phyloP scores from a whole-genome alignment of 1,140 invertebrate genomes.

The Halesus radiatus region DNA sequence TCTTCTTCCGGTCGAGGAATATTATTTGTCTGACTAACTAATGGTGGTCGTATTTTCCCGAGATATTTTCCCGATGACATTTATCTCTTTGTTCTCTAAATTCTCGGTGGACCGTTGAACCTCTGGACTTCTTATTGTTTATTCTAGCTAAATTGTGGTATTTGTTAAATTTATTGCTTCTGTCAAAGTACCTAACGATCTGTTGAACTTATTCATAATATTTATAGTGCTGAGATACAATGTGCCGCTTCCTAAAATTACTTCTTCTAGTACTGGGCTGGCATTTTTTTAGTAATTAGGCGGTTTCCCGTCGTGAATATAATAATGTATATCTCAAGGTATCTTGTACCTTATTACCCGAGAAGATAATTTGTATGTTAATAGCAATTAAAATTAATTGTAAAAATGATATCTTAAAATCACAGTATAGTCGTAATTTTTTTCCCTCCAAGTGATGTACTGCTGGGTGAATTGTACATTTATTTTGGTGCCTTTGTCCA shows the following conservation, averaged over 20 bases:
- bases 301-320: conserved; percentile 6
- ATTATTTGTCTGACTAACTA: conserved; percentile 10
- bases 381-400: too few relatives aligned
- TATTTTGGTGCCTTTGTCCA: too few relatives aligned
- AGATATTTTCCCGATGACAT: not conserved
- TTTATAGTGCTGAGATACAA: not conserved
- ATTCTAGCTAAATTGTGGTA: not conserved
- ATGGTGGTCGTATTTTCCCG: not conserved
- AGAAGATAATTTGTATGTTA: too few relatives aligned
- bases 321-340: too few relatives aligned
- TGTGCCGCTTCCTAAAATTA: conserved; percentile 1
- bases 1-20: conserved; percentile 23
- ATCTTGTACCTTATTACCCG: too few relatives aligned
- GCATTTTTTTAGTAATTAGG: conserved; percentile 11
- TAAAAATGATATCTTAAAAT: too few relatives aligned
- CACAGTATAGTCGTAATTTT: too few relatives aligned
- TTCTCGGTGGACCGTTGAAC: not conserved
- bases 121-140: not conserved
- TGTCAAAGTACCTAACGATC: not conserved
- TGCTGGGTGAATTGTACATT: too few relatives aligned
- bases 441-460: too few relatives aligned
- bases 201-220: conserved; percentile 1
- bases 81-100: not conserved
- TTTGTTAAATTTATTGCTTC: not conserved
- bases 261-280: not conserved